phyloP scores from a whole-genome alignment of 2,113 vertebrate species.

The Hyperoodon ampullatus region DNA sequence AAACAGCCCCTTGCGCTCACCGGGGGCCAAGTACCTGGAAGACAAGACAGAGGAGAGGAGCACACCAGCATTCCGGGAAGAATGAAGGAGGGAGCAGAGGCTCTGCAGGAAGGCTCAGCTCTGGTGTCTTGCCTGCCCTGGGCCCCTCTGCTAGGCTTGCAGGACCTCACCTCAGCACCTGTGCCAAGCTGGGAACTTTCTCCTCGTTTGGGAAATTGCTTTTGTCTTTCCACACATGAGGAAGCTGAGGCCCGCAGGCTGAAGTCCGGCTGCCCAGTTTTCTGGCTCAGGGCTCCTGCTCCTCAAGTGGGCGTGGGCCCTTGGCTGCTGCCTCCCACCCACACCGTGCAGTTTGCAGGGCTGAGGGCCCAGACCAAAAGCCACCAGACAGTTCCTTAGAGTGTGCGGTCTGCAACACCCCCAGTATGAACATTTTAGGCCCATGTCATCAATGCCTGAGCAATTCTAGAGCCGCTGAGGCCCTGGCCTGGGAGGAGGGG shows the following conservation, averaged over 20 bases:
- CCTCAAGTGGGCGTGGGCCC: neutral
- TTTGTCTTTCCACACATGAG: neutral
- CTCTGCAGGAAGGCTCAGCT: neutral
- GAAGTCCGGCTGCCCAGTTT: neutral
- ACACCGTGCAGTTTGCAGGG: too few relatives aligned
- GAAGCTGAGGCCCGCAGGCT: neutral
- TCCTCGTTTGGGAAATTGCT: neutral
- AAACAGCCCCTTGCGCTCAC: neutral
- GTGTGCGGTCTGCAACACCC: neutral
- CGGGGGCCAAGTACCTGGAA: neutral
- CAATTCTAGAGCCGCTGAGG: neutral
- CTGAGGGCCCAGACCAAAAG: neutral
- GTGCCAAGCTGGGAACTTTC: neutral
- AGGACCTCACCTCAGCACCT: neutral
- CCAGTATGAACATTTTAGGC: neutral
- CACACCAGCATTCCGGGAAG: too few relatives aligned
- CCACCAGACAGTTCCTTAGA: neutral
- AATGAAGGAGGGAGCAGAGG: neutral
- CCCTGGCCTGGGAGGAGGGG: rapidly evolving
- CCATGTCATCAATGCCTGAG: neutral
- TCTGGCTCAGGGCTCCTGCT: neutral
- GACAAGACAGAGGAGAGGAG: neutral
- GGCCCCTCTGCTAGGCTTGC: too few relatives aligned
- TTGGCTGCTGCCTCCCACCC: neutral
- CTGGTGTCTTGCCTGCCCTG: rapidly evolving